Evolutionary conservation across 2,113 vertebrate genomes (phyloP).

Genomic region (Erythrocercus mccallii): DNA sequence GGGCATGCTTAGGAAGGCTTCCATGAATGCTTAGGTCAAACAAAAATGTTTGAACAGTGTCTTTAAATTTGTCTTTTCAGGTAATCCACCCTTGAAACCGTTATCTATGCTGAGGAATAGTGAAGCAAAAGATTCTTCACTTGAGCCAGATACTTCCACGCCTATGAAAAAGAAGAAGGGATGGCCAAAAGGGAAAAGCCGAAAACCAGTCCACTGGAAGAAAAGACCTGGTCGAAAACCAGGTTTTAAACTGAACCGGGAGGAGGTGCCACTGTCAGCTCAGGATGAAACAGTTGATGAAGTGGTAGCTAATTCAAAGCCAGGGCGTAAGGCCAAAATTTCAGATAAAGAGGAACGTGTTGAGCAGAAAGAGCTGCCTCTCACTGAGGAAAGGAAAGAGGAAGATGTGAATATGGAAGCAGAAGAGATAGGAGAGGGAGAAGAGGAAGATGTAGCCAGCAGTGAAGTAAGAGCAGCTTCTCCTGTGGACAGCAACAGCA

Average conservation of each 20-base stretch:
- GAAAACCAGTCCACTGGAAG: constrained; percentile 96
- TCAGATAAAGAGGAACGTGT: constrained; percentile 68
- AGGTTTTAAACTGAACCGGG: constrained; percentile 76
- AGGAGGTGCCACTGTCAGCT: constrained; percentile 45
- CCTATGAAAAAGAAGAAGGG: constrained; percentile 96
- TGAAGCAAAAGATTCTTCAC: constrained; percentile 66
- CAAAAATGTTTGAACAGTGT: neutral
- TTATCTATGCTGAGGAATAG: constrained; percentile 76
- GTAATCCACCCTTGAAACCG: constrained; percentile 83
- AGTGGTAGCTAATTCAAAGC: constrained; percentile 49
- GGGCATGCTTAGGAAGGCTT: neutral
- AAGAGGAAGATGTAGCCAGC: constrained; percentile 75
- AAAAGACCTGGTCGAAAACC: constrained; percentile 89
- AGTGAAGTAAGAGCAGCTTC: constrained; percentile 70
- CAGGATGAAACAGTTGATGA: constrained; percentile 55
- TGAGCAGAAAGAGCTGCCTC: constrained; percentile 64
- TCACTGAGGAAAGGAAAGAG: constrained; percentile 81
- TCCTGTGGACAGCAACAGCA: constrained; percentile 78
- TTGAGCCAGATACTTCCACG: constrained; percentile 77
- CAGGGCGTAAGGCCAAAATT: constrained; percentile 77
- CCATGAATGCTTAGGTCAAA: neutral
- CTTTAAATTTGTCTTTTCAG: constrained; percentile 62
- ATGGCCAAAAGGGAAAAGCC: constrained; percentile 98
- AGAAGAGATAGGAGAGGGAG: constrained; percentile 72
- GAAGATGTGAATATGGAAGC: constrained; percentile 64